Conservation (phyloP, 1,140 invertebrate species). For the Drosophila setifemur region DNA sequence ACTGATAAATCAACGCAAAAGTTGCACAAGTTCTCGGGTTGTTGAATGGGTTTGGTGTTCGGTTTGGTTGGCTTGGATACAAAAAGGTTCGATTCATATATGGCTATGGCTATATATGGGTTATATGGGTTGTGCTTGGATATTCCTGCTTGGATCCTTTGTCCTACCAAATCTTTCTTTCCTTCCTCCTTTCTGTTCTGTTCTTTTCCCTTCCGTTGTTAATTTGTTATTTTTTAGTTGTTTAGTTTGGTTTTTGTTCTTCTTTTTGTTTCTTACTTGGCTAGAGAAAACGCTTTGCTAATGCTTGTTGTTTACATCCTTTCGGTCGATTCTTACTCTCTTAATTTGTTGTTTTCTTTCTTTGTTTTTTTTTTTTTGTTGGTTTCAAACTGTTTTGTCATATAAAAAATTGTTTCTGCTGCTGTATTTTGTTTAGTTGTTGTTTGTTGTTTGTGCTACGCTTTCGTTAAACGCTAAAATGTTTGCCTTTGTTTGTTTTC, state of each 20-base stretch:
- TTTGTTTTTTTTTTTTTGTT: slow-evolving; percentile 8
- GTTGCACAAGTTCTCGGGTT: slow-evolving; percentile 3
- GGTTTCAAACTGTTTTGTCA: slow-evolving; percentile 33
- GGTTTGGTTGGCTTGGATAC: too few relatives aligned
- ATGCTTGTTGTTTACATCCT: slow-evolving; percentile 31
- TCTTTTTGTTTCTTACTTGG: slow-evolving; percentile 42
- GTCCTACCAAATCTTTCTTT: too few relatives aligned
- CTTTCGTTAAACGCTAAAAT: slow-evolving; percentile 62
- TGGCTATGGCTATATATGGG: background rate
- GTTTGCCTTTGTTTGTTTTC: background rate
- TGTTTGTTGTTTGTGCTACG: slow-evolving; percentile 59
- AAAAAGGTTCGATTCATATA: too few relatives aligned
- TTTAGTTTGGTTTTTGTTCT: too few relatives aligned
- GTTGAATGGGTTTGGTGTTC: background rate
- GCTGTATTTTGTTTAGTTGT: slow-evolving; percentile 19
- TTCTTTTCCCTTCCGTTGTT: background rate
- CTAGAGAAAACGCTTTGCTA: slow-evolving; percentile 67
- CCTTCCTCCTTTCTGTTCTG: background rate
- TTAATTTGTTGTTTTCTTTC: background rate
- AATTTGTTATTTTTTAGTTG: background rate
- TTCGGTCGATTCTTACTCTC: background rate
- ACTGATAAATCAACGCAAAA: slow-evolving; percentile 20
- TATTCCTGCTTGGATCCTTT: too few relatives aligned
- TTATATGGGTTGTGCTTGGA: background rate
- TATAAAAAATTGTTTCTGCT: slow-evolving; percentile 53